These are phyloP conservation scores for Lophotriccus pileatus DNA, from an alignment of 2,797 vertebrate genomes.

Conservation along the genomic window DNA sequence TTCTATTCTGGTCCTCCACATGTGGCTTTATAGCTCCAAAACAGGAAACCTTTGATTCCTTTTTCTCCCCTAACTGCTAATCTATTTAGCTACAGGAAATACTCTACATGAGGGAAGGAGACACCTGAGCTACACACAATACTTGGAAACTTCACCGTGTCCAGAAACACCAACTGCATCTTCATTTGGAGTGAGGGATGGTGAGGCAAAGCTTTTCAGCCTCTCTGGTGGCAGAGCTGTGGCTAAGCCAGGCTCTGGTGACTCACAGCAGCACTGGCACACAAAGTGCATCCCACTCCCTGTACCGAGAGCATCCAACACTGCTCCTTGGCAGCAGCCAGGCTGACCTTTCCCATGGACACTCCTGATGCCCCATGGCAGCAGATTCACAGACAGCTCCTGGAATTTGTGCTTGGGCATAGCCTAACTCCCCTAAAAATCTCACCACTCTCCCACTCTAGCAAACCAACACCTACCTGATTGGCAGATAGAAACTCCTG, in stretches of 20 bases:
- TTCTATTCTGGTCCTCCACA: neutral
- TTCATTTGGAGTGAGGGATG: neutral
- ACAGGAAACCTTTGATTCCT: conserved; percentile 22
- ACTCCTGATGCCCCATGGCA: neutral
- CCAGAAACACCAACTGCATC: neutral
- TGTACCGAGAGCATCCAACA: accelerated
- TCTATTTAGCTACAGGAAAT: neutral
- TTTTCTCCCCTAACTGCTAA: neutral
- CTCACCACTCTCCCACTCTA: neutral
- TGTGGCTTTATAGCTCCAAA: neutral
- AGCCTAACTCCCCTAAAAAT: neutral
- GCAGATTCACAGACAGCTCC: neutral
- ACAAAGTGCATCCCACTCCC: neutral
- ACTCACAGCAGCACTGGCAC: accelerated
- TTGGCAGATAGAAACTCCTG: conserved; percentile 94
- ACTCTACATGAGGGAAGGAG: neutral
- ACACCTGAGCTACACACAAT: neutral
- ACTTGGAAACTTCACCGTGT: neutral
- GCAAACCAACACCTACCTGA: conserved; percentile 81
- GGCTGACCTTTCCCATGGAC: neutral
- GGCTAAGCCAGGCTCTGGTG: neutral
- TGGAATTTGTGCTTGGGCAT: neutral
- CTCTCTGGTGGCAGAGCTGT: neutral
- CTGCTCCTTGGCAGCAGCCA: neutral
- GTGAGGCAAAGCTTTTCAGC: neutral